phyloP scores from a whole-genome alignment of 2,797 vertebrate genomes.

The Philypnodon macrostomus region DNA sequence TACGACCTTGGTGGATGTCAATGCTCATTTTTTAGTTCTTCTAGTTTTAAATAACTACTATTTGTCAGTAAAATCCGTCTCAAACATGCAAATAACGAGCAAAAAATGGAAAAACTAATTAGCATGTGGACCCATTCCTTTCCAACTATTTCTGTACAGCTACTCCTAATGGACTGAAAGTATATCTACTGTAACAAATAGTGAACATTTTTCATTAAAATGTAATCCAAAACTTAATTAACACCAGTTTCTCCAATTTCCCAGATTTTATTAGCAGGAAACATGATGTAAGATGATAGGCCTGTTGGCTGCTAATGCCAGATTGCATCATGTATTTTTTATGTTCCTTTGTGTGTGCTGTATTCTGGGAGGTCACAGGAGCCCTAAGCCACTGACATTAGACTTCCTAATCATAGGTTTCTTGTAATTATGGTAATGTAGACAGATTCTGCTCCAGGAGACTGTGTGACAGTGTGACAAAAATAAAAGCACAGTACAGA shows the following conservation, averaged over 20 bases:
- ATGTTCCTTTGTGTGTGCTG: slow-evolving; percentile 10
- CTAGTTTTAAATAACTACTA: no score
- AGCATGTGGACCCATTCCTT: no score
- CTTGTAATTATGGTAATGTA: slow-evolving; percentile 26
- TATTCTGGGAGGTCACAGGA: slow-evolving; percentile 7
- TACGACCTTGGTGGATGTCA: no score
- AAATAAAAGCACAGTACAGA: slow-evolving; percentile 9
- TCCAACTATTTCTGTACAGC: no score
- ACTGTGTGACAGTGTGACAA: background rate
- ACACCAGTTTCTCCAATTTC: background rate
- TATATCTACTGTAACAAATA: no score
- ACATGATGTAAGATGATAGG: background rate
- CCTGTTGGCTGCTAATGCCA: slow-evolving; percentile 7
- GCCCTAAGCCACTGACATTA: slow-evolving; percentile 18
- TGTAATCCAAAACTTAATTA: background rate
- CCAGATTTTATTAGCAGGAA: background rate
- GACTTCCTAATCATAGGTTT: slow-evolving; percentile 16
- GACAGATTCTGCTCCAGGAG: slow-evolving; percentile 12
- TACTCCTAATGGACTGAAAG: no score
- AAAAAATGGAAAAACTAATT: no score
- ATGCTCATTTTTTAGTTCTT: no score
- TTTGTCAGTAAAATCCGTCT: no score
- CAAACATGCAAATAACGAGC: no score
- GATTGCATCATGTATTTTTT: slow-evolving; percentile 2
- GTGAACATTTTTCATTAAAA: no score